Percentiles rank a stretch among this genome's conserved stretches.
phyloP scores from a whole-genome alignment of 2,888 invertebrate species.

The Scrobipalpa costella region DNA sequence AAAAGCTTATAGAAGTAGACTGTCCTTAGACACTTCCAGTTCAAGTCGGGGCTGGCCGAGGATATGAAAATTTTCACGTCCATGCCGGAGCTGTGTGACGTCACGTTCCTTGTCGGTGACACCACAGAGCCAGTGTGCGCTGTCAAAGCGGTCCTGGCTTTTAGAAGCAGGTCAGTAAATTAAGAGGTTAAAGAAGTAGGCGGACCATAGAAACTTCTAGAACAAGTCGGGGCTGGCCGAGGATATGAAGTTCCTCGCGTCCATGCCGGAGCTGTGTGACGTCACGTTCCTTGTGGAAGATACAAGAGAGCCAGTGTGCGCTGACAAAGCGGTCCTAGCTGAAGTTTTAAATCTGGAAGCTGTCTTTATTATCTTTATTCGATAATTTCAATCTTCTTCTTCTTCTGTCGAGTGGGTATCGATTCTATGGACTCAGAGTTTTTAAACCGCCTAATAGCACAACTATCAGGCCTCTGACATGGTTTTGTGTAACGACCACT shows the following conservation, averaged over 20 bases:
- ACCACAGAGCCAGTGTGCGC: conserved; percentile 90
- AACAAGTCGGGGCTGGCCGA: conserved; percentile 96
- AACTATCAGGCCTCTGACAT: too few relatives aligned
- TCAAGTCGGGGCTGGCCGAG: conserved; percentile 94
- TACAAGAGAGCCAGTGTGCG: conserved; percentile 95
- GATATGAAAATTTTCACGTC: conserved; percentile 98
- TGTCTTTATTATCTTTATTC: too few relatives aligned
- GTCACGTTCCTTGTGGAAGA: conserved; percentile 97
- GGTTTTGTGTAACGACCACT: too few relatives aligned
- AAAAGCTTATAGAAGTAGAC: background rate
- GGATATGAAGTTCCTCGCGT: conserved; percentile 97
- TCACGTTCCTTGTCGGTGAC: conserved; percentile 95
- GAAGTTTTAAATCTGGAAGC: too few relatives aligned
- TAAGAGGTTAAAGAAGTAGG: background rate
- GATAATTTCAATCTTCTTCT: too few relatives aligned
- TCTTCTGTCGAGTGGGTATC: too few relatives aligned
- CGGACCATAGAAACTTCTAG: conserved; percentile 94
- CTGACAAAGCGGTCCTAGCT: conserved; percentile 94
- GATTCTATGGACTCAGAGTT: too few relatives aligned
- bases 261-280: conserved; percentile 97
- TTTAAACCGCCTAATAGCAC: too few relatives aligned
- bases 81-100: conserved; percentile 97
- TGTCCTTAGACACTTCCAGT: conserved; percentile 95
- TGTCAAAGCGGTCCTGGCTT: conserved; percentile 93
- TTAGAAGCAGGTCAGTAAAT: conserved; percentile 85